phyloP scores from a whole-genome alignment of 2,113 vertebrate genomes.

The Lipophrys pholis region DNA sequence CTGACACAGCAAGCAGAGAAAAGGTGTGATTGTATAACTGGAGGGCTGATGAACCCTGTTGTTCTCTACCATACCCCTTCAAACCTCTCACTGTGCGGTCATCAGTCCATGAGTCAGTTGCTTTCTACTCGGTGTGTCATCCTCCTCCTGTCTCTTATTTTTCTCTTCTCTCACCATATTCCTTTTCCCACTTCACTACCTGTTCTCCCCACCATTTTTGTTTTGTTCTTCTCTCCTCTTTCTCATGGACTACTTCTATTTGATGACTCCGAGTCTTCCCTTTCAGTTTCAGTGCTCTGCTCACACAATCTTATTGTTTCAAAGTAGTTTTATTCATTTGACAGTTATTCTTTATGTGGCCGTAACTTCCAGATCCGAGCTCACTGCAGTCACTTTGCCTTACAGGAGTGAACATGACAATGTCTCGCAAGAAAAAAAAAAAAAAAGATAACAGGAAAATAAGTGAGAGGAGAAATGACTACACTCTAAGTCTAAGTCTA shows the following conservation, averaged over 20 bases:
- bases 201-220: background rate
- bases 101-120: conserved; percentile 35
- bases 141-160: conserved; percentile 14
- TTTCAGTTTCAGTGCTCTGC: background rate
- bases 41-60: conserved; percentile 14
- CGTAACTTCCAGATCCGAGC: background rate
- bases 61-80: conserved; percentile 20
- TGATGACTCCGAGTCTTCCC: background rate
- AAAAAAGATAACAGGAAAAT: background rate
- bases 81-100: conserved; percentile 33
- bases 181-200: no score
- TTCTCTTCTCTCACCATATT: background rate
- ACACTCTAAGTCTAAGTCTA: background rate
- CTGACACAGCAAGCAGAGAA: conserved; percentile 2
- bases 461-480: background rate
- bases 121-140: conserved; percentile 27
- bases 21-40: conserved; percentile 21
- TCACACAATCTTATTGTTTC: background rate
- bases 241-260: background rate
- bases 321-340: background rate
- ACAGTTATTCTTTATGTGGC: background rate
- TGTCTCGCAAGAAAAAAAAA: background rate
- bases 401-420: conserved; percentile 6
- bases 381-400: background rate
- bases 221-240: background rate